These are phyloP conservation scores for Sturmia bella DNA, from an alignment of 2,888 invertebrate genomes.

Conservation along the genomic window DNA sequence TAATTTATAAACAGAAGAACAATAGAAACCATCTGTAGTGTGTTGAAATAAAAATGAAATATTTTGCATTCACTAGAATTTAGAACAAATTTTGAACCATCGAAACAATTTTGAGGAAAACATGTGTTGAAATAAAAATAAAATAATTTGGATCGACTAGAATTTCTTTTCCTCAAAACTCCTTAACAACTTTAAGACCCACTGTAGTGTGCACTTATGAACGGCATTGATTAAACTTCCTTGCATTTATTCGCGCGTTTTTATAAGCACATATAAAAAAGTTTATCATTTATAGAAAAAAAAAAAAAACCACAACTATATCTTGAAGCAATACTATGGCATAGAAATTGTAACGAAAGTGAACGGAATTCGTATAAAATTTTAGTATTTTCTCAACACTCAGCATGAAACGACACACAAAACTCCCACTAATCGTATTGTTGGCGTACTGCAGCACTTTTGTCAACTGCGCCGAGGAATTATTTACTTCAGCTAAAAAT, in stretches of 20 bases:
- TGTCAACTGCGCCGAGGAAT: conserved; percentile 17
- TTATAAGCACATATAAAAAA: not conserved
- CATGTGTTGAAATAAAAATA: no score
- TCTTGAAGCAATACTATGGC: conserved; percentile 7
- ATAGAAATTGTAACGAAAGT: conserved; percentile 37
- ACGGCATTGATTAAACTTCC: conserved; percentile 12
- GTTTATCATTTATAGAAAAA: conserved; percentile 29
- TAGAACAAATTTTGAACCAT: no score
- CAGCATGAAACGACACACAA: conserved; percentile 43
- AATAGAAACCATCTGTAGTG: no score
- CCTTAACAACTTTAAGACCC: not conserved
- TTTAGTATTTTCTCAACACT: conserved; percentile 45
- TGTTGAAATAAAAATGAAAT: no score
- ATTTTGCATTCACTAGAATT: no score
- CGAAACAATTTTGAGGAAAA: no score
- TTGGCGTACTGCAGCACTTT: conserved; percentile 14
- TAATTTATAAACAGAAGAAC: no score
- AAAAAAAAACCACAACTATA: conserved; percentile 27
- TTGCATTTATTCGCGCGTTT: conserved; percentile 7
- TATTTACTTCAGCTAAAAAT: conserved; percentile 48
- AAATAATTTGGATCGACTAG: no score
- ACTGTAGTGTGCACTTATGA: conserved; percentile 1
- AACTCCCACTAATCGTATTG: conserved; percentile 34
- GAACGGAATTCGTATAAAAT: conserved; percentile 28
- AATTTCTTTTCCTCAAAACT: no score